Evolutionary conservation across 1,140 invertebrate species (phyloP).

Genomic region (Pantala flavescens): DNA sequence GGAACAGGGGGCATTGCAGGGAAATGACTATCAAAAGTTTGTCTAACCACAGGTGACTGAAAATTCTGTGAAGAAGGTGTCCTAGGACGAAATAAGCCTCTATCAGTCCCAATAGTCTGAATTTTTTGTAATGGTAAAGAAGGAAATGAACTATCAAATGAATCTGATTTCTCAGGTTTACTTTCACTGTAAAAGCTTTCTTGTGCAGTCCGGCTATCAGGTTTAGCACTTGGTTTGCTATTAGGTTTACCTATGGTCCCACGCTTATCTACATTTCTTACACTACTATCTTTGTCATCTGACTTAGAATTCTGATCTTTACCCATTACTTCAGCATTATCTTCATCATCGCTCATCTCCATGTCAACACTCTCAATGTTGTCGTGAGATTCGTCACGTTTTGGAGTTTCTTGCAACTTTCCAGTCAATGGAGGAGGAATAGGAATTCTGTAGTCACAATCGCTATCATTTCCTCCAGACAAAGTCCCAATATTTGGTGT

Average conservation of each 20-base stretch:
- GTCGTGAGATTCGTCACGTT: background rate
- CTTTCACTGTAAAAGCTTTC: conserved; percentile 1
- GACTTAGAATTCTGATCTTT: background rate
- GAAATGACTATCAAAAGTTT: background rate
- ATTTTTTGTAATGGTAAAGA: background rate
- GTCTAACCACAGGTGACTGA: background rate
- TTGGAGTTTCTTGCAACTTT: background rate
- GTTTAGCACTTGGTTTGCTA: background rate
- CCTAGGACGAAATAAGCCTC: background rate
- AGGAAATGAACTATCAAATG: background rate
- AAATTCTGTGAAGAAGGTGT: background rate
- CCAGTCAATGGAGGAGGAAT: background rate
- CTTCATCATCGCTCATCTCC: conserved; percentile 4
- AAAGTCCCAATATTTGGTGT: background rate
- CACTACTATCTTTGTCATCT: background rate
- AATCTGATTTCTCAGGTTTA: background rate
- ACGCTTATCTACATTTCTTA: background rate
- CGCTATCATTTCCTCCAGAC: background rate
- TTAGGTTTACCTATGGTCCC: background rate
- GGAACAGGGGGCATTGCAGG: background rate
- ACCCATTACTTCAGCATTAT: background rate
- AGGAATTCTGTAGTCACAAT: background rate
- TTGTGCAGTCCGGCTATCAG: background rate
- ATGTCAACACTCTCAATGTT: background rate
- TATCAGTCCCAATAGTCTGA: background rate